phyloP scores from a whole-genome alignment of 2,797 vertebrate species.

The Geotrypetes seraphini region DNA sequence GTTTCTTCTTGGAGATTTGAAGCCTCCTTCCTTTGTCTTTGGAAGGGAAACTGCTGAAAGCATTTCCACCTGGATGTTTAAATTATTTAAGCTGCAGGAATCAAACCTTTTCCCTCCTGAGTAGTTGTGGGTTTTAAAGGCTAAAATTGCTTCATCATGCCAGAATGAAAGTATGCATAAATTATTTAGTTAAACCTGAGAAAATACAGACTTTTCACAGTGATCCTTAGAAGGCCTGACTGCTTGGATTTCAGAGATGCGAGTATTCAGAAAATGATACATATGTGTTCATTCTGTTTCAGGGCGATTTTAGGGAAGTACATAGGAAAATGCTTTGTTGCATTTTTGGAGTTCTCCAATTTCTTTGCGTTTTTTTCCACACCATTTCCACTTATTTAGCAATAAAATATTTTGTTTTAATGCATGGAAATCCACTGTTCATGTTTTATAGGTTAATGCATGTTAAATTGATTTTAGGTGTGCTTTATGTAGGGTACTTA shows the following conservation, averaged over 20 bases:
- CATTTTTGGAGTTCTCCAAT: too few species aligned
- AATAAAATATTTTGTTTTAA: too few species aligned
- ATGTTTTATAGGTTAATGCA: too few species aligned
- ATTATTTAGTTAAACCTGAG: constrained; percentile 91
- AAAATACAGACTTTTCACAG: constrained; percentile 71
- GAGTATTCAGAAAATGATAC: constrained; percentile 56
- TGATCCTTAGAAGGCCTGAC: constrained; percentile 63
- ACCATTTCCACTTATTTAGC: too few species aligned
- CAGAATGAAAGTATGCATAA: constrained; percentile 86
- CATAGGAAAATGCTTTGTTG: too few species aligned
- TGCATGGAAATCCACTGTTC: too few species aligned
- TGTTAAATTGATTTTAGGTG: too few species aligned
- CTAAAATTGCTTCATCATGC: constrained; percentile 95
- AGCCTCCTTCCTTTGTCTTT: constrained; percentile 68
- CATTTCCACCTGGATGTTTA: constrained; percentile 82
- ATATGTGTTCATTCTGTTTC: too few species aligned
- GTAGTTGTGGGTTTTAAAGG: constrained; percentile 78
- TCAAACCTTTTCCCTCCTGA: constrained; percentile 73
- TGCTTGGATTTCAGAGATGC: constrained; percentile 73
- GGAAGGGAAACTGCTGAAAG: constrained; percentile 59
- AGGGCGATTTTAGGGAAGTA: too few species aligned
- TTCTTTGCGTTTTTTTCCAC: too few species aligned
- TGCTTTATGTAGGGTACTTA: too few species aligned
- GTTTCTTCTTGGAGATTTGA: constrained; percentile 35
- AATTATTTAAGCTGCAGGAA: constrained; percentile 90